Evolutionary conservation across 2,888 invertebrate genomes (phyloP).

Genomic region (Biston stratarius): DNA sequence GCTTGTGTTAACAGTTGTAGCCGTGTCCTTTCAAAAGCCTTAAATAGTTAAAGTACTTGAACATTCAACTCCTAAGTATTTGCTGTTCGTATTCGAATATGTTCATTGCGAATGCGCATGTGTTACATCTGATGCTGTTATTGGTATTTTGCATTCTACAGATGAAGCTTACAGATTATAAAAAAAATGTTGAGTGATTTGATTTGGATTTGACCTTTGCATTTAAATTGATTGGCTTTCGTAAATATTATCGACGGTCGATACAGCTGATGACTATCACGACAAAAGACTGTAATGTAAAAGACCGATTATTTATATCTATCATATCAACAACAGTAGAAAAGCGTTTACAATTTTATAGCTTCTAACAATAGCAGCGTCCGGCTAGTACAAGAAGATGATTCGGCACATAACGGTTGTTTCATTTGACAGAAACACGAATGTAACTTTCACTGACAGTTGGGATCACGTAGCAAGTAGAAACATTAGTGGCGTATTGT

Average conservation of each 20-base stretch:
- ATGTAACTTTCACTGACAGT: slow-evolving; percentile 74
- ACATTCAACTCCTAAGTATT: slow-evolving; percentile 24
- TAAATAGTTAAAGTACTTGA: slow-evolving; percentile 24
- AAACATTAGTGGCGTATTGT: slow-evolving; percentile 66
- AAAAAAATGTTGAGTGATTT: neutral
- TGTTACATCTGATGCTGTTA: slow-evolving; percentile 1
- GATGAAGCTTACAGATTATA: neutral
- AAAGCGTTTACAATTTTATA: slow-evolving; percentile 31
- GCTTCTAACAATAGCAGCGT: slow-evolving; percentile 27
- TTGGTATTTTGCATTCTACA: slow-evolving; percentile 7
- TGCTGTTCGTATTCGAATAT: slow-evolving; percentile 34
- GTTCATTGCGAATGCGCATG: slow-evolving; percentile 23
- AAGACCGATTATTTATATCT: neutral
- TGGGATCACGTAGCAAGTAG: slow-evolving; percentile 63
- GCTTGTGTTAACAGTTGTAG: slow-evolving; percentile 57
- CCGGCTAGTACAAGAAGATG: slow-evolving; percentile 31
- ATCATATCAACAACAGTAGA: slow-evolving; percentile 27
- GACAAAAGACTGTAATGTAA: neutral
- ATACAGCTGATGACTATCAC: slow-evolving; percentile 6
- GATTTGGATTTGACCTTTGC: slow-evolving; percentile 7
- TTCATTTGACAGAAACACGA: slow-evolving; percentile 62
- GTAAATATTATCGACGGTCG: neutral
- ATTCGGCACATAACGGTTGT: slow-evolving; percentile 57
- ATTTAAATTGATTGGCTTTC: slow-evolving; percentile 3
- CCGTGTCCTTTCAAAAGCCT: slow-evolving; percentile 53